These are phyloP conservation scores for Sorex maritimensis DNA, from an alignment of 2,797 vertebrate species.

Conservation along the genomic window DNA sequence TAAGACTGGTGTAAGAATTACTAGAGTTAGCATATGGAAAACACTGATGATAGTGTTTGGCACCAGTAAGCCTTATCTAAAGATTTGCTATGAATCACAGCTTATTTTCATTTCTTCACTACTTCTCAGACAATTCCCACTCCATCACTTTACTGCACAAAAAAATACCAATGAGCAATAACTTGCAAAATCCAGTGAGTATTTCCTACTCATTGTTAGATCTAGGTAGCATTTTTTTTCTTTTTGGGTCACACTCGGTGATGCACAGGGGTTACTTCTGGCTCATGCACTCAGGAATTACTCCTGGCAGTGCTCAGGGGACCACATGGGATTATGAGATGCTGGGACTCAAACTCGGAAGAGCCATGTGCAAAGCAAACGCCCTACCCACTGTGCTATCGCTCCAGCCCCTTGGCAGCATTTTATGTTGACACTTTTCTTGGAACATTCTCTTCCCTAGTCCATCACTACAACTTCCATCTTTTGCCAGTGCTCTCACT, in stretches of 20 bases:
- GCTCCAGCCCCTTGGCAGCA: neutral
- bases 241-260: neutral
- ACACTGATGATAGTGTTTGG: neutral
- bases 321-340: no score
- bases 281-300: no score
- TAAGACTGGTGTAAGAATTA: neutral
- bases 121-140: conserved; percentile 14
- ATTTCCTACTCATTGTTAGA: neutral
- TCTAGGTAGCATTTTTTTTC: neutral
- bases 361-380: no score
- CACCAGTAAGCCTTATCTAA: neutral
- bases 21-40: neutral
- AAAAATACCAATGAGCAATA: neutral
- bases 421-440: neutral
- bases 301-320: no score
- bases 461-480: neutral
- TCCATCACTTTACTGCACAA: neutral
- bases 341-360: no score
- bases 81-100: neutral
- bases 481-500: neutral
- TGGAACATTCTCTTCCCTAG: neutral
- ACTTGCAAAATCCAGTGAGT: conserved; percentile 18
- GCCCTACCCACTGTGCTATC: no score
- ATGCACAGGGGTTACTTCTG: no score
- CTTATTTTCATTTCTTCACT: conserved; percentile 38